Percentiles rank a stretch among this genome's conserved stretches.
Evolutionary conservation across 2,113 vertebrate genomes (phyloP).

Genomic region (Sander vitreus): DNA sequence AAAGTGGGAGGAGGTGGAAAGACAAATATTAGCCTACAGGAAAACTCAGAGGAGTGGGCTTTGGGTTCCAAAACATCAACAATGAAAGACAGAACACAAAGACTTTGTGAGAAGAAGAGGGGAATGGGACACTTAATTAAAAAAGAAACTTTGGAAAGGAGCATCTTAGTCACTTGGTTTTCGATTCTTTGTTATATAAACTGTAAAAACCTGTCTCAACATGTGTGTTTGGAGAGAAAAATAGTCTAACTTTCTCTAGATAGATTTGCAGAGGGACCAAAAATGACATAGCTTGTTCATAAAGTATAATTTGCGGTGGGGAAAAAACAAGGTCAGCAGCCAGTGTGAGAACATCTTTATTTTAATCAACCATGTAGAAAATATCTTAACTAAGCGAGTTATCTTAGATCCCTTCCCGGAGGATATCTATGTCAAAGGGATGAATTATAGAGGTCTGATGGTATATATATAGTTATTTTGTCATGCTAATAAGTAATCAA

Average conservation of each 20-base stretch:
- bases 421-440: constrained; percentile 10
- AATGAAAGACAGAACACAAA: constrained; percentile 51
- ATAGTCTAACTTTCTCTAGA: not conserved
- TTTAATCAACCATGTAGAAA: constrained; percentile 46
- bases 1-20: constrained; percentile 76
- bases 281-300: constrained; percentile 28
- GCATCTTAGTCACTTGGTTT: constrained; percentile 20
- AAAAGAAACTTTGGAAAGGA: constrained; percentile 9
- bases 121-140: not conserved
- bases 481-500: not conserved
- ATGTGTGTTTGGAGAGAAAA: constrained; percentile 19
- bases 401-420: constrained; percentile 41
- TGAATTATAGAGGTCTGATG: constrained; percentile 10
- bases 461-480: not conserved
- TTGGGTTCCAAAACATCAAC: constrained; percentile 71
- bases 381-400: constrained; percentile 4
- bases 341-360: constrained; percentile 25
- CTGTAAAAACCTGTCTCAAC: not conserved
- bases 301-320: constrained; percentile 54
- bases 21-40: constrained; percentile 85
- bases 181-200: constrained; percentile 30
- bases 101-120: constrained; percentile 34
- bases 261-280: constrained; percentile 31
- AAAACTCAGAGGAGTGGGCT: constrained; percentile 69
- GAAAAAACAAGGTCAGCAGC: constrained; percentile 46